Base-by-base conservation (phyloP, 2,797 vertebrate species). In the Antrozous pallidus region DNA sequence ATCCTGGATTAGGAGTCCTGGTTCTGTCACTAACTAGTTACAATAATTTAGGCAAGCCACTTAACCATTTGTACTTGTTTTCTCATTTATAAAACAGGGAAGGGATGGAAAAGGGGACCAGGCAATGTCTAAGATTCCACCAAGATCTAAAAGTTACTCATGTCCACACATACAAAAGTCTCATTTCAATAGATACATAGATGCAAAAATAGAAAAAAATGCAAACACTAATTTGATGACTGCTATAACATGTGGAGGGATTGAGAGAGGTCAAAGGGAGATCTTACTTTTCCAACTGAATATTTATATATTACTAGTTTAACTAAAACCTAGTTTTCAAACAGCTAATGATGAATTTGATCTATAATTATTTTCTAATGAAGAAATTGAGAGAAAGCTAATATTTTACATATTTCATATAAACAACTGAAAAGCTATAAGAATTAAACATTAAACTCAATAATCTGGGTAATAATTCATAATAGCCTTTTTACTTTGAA, bases 91-190 rank as follows among this genome's bases (percentile, higher is more conserved):
- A 91, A 95, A 91, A 89, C 33, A 18, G 70, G 33, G 47, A 88
- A 75, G 4, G 3, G 28, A 58, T 79, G 8, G 36, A 87, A 65
- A 70, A 92, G 20, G 14, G 4, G 12, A 88, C 3, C 42, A 92
- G 47, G 24, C 8, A 36, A 89, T 75, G 28, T 83, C 65, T 84
- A 95, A 94, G 42, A 81, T 58, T 88, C 49, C 42, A 91, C 11
- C 73, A 88, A 95, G 73, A 83, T 70, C 38, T 90, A 85, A 84
- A 95, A 95, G 51, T 84, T 84, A 80, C 78, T 81, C 79, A 93
- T 79, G 31, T 78, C 9, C 33, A 93, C 16, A 56, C 9, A 93
- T 42, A 90, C 5, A 54, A 16, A 80, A 70, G 28, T 77, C 28
- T 95, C 38, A 94, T 81, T 90, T 88, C 20, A 82, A 70, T 33